phyloP scores from a whole-genome alignment of 2,888 invertebrate species.

The Neoitamus cyanurus region DNA sequence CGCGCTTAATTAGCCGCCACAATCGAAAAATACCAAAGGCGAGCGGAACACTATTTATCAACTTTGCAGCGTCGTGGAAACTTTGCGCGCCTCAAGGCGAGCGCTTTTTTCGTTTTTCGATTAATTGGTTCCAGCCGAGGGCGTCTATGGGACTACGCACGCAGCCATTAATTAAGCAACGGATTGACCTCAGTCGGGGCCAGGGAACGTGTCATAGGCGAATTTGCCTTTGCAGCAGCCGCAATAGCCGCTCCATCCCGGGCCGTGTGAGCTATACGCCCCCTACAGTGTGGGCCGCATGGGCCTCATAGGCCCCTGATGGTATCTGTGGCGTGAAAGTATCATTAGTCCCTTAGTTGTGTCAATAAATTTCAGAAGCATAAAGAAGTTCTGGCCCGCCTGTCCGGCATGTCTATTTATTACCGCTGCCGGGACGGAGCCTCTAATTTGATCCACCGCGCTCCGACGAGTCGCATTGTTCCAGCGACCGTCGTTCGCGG shows the following conservation, averaged over 20 bases:
- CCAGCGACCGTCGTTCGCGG: neutral
- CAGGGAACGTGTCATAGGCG: neutral
- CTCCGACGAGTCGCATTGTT: neutral
- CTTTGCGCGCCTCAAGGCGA: neutral
- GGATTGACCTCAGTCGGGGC: neutral
- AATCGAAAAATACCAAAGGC: neutral
- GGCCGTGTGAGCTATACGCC: neutral
- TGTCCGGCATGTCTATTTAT: neutral
- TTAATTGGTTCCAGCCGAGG: constrained; percentile 27
- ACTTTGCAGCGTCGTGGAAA: neutral
- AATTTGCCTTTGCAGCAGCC: neutral
- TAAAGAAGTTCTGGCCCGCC: neutral
- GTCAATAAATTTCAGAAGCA: constrained; percentile 7
- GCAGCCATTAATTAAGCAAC: constrained; percentile 10
- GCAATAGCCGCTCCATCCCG: neutral
- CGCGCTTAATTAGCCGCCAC: neutral
- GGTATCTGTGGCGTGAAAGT: neutral
- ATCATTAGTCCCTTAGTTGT: neutral
- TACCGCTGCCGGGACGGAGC: neutral
- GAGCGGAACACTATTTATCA: neutral
- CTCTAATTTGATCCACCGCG: neutral
- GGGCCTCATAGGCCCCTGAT: neutral
- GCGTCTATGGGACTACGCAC: constrained; percentile 11
- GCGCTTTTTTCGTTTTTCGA: constrained; percentile 13
- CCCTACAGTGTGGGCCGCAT: neutral